Evolutionary conservation across 2,113 vertebrate species (phyloP).

Genomic region (Anhinga anhinga): DNA sequence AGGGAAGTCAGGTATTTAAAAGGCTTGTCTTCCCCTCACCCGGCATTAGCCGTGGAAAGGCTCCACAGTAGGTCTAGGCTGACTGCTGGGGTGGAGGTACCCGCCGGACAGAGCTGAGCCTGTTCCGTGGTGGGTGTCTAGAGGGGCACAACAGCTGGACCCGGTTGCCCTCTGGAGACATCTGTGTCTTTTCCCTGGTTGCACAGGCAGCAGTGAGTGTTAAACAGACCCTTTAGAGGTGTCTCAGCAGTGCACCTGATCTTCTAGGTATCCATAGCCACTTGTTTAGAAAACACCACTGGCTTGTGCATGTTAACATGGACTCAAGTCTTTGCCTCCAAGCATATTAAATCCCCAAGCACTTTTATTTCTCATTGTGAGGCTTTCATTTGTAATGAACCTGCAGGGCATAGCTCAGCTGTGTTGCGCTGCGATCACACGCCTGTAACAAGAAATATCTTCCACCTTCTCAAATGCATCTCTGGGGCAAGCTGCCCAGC

Average conservation of each 20-base stretch:
- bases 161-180: not conserved
- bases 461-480: not conserved
- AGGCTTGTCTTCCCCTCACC: not conserved
- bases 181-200: not conserved
- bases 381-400: not conserved
- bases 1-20: not conserved
- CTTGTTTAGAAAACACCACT: not conserved
- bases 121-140: not conserved
- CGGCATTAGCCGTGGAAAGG: fast-evolving
- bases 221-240: not conserved
- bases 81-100: not conserved
- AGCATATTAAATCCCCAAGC: not conserved
- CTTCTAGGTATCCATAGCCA: not conserved
- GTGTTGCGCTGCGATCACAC: not conserved
- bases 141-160: not conserved
- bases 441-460: fast-evolving
- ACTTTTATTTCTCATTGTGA: not conserved
- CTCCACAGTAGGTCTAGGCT: not conserved
- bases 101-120: not conserved
- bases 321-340: not conserved
- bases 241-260: not conserved
- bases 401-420: not conserved
- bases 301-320: not conserved
- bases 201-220: not conserved
- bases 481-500: fast-evolving